Evolutionary conservation across 2,888 invertebrate species (phyloP).

Genomic region (Stegana nigrithorax): DNA sequence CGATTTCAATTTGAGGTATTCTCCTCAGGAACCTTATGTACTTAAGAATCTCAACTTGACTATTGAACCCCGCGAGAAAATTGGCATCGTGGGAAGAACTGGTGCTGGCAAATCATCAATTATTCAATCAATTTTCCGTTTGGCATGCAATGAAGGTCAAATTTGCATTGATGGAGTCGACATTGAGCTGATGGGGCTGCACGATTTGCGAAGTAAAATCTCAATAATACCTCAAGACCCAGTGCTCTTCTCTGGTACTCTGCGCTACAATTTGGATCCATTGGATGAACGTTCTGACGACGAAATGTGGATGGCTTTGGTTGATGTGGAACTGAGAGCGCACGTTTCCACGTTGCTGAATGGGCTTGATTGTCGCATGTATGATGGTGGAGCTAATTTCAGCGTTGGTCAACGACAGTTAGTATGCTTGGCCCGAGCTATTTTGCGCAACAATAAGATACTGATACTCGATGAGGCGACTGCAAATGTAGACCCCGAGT

Average conservation of each 20-base stretch:
- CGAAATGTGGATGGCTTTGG: slow-evolving; percentile 82
- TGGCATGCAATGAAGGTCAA: slow-evolving; percentile 82
- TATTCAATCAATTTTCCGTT: slow-evolving; percentile 84
- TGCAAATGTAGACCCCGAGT: slow-evolving; percentile 90
- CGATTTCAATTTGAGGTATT: slow-evolving; percentile 78
- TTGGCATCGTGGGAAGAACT: slow-evolving; percentile 88
- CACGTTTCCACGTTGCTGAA: slow-evolving; percentile 74
- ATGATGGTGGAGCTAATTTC: slow-evolving; percentile 84
- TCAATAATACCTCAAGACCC: slow-evolving; percentile 96
- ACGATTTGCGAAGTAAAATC: slow-evolving; percentile 82
- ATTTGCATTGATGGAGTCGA: slow-evolving; percentile 83
- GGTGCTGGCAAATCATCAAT: slow-evolving; percentile 90
- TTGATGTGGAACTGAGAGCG: slow-evolving; percentile 82
- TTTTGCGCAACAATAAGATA: slow-evolving; percentile 82
- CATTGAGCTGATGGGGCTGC: slow-evolving; percentile 78
- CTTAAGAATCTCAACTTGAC: slow-evolving; percentile 78
- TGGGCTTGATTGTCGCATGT: slow-evolving; percentile 75
- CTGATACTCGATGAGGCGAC: slow-evolving; percentile 92
- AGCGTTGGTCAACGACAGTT: slow-evolving; percentile 91
- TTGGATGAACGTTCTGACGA: slow-evolving; percentile 80
- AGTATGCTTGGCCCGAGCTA: slow-evolving; percentile 86
- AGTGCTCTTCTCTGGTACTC: slow-evolving; percentile 84
- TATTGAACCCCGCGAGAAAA: slow-evolving; percentile 72
- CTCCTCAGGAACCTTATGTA: slow-evolving; percentile 76
- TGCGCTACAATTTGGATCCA: slow-evolving; percentile 88